These are phyloP conservation scores for Whitmania pigra DNA, from an alignment of 1,140 invertebrate species.

Conservation along the genomic window DNA sequence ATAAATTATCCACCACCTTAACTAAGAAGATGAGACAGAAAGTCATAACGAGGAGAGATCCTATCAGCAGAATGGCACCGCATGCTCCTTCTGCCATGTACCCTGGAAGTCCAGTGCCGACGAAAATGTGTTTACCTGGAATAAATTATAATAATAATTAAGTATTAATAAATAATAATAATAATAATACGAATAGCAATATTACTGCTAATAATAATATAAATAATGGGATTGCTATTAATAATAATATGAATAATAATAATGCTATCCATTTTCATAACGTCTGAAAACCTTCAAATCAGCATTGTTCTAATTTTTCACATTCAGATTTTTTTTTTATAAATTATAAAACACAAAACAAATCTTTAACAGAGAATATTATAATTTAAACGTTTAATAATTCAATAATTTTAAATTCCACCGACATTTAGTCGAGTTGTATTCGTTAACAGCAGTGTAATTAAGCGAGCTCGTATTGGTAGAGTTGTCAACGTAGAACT, in stretches of 20 bases:
- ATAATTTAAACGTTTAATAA: background rate
- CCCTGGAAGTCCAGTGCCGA: slow-evolving; percentile 12
- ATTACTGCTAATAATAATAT: no score
- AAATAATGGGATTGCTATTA: no score
- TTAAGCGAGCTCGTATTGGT: slow-evolving; percentile 8
- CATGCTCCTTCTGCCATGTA: background rate
- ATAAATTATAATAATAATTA: background rate
- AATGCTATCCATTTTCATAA: no score
- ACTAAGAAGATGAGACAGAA: slow-evolving; percentile 47
- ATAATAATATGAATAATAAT: no score
- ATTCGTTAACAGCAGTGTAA: background rate
- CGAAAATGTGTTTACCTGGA: slow-evolving; percentile 7
- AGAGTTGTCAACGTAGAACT: background rate
- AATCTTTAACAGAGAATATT: no score
- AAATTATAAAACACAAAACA: no score
- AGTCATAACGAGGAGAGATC: slow-evolving; percentile 34
- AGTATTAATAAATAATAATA: no score
- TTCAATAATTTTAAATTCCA: background rate
- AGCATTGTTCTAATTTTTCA: no score
- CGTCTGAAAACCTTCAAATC: no score
- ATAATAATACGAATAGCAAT: background rate
- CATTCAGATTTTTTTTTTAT: no score
- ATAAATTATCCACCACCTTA: slow-evolving; percentile 39
- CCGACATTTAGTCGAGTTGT: slow-evolving; percentile 10
- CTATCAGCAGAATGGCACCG: slow-evolving; percentile 30